Percentiles rank a stretch among this genome's conserved stretches.
Conservation (phyloP, 2,888 invertebrate species). For the Phyllotreta striolata region DNA sequence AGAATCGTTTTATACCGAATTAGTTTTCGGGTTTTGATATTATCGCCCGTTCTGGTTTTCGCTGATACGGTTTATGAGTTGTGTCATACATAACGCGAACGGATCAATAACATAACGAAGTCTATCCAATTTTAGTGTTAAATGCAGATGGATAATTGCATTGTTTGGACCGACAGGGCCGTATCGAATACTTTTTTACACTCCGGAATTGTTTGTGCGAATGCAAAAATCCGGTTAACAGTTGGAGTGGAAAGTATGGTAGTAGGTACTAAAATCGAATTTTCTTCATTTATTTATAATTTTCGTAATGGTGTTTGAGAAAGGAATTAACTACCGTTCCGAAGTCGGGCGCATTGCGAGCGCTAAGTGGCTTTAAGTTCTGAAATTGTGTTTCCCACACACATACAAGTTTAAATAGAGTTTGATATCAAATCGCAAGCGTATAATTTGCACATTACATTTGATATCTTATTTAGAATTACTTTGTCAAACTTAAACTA, state of each 20-base stretch:
- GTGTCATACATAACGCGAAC: not conserved
- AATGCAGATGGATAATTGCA: too few species aligned
- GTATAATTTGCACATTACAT: slow-evolving; percentile 22
- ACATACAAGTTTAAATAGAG: slow-evolving; percentile 22
- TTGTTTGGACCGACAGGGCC: too few species aligned
- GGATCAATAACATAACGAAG: not conserved
- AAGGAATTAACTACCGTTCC: slow-evolving; percentile 17
- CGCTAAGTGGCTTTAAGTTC: slow-evolving; percentile 22
- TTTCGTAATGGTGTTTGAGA: slow-evolving; percentile 18
- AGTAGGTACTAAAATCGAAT: slow-evolving; percentile 27
- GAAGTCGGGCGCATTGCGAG: slow-evolving; percentile 14
- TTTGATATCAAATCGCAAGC: slow-evolving; percentile 18
- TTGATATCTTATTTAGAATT: slow-evolving; percentile 22
- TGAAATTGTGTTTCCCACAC: slow-evolving; percentile 21
- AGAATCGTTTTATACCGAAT: slow-evolving; percentile 6
- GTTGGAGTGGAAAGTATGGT: slow-evolving; percentile 23
- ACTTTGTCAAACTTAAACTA: slow-evolving; percentile 18
- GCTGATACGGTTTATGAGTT: slow-evolving; percentile 10
- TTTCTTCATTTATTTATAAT: slow-evolving; percentile 26
- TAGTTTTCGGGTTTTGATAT: slow-evolving; percentile 12
- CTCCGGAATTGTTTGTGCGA: too few species aligned
- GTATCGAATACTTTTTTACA: too few species aligned
- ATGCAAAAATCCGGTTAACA: slow-evolving; percentile 19
- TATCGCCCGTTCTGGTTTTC: slow-evolving; percentile 12
- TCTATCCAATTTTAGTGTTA: too few species aligned